Percentiles rank a stretch among this genome's conserved stretches.
These are phyloP conservation scores for Ephialtes manifestator DNA, from an alignment of 2,888 invertebrate genomes.

Conservation along the genomic window DNA sequence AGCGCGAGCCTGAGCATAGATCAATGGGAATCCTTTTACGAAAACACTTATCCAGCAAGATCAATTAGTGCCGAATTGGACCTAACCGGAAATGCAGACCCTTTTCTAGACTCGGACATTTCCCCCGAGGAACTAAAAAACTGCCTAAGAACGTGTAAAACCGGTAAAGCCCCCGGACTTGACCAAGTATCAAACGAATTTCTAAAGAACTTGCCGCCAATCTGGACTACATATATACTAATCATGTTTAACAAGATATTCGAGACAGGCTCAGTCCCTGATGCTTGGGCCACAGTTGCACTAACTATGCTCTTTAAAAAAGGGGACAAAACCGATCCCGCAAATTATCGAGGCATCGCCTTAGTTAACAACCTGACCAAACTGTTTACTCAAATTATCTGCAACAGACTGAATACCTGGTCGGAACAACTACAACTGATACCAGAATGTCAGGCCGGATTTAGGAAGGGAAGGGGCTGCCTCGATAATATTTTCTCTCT, in stretches of 20 bases:
- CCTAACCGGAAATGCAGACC: not conserved
- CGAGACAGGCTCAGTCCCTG: slow-evolving; percentile 24
- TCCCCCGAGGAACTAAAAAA: not conserved
- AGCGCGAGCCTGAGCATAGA: slow-evolving; percentile 1
- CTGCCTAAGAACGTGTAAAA: slow-evolving; percentile 45
- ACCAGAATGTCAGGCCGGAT: slow-evolving; percentile 69
- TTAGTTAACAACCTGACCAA: slow-evolving; percentile 67
- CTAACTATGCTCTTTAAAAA: slow-evolving; percentile 68
- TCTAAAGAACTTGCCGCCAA: slow-evolving; percentile 27
- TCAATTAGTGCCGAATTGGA: not conserved
- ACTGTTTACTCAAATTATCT: slow-evolving; percentile 66
- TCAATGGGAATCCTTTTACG: slow-evolving; percentile 29
- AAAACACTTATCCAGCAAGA: slow-evolving; percentile 20
- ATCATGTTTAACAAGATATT: slow-evolving; percentile 45
- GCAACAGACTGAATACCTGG: slow-evolving; percentile 62
- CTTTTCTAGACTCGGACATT: slow-evolving; percentile 27
- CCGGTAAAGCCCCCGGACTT: slow-evolving; percentile 50
- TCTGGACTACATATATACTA: slow-evolving; percentile 24
- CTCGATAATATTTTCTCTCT: slow-evolving; percentile 43
- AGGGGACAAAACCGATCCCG: slow-evolving; percentile 64
- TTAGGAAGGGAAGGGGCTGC: slow-evolving; percentile 45
- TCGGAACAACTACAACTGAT: slow-evolving; percentile 51
- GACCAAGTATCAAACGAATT: slow-evolving; percentile 55
- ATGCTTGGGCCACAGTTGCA: slow-evolving; percentile 31
- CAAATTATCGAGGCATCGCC: slow-evolving; percentile 70